Evolutionary conservation across 2,888 invertebrate species (phyloP).

Genomic region (Abrostola tripartita): DNA sequence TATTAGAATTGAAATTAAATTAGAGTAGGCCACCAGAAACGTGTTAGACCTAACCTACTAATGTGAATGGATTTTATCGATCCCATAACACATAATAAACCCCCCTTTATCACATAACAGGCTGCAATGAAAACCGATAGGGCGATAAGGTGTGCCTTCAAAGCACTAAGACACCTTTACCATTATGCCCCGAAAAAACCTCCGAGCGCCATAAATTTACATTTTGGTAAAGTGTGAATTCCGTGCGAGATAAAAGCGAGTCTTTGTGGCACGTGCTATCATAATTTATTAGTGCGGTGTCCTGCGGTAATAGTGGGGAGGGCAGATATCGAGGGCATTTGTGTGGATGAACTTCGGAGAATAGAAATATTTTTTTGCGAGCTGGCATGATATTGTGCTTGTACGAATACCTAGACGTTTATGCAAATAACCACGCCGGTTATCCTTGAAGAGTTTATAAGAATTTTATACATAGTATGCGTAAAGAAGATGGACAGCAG

Average conservation of each 20-base stretch:
- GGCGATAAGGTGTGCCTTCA: slow-evolving; percentile 30
- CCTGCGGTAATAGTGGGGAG: slow-evolving; percentile 15
- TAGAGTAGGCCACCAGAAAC: no score
- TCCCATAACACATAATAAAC: slow-evolving; percentile 12
- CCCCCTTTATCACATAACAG: slow-evolving; percentile 25
- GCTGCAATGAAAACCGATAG: slow-evolving; percentile 38
- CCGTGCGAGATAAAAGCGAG: slow-evolving; percentile 70
- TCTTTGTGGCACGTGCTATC: slow-evolving; percentile 58
- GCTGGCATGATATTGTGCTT: no score
- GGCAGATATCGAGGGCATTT: slow-evolving; percentile 12
- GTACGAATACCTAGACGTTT: no score
- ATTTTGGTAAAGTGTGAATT: slow-evolving; percentile 69
- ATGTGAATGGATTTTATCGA: no score
- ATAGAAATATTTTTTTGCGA: neutral
- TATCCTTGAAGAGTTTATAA: no score
- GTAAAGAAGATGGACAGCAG: no score
- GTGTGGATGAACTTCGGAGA: neutral
- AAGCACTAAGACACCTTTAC: slow-evolving; percentile 55
- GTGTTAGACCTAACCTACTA: no score
- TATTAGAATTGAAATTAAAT: no score
- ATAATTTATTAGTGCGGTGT: slow-evolving; percentile 62
- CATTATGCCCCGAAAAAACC: slow-evolving; percentile 61
- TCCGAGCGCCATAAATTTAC: slow-evolving; percentile 67
- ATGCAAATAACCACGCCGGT: no score
- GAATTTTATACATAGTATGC: no score